These are phyloP conservation scores for Nomada ferruginata DNA, from an alignment of 2,888 invertebrate species.

Conservation along the genomic window DNA sequence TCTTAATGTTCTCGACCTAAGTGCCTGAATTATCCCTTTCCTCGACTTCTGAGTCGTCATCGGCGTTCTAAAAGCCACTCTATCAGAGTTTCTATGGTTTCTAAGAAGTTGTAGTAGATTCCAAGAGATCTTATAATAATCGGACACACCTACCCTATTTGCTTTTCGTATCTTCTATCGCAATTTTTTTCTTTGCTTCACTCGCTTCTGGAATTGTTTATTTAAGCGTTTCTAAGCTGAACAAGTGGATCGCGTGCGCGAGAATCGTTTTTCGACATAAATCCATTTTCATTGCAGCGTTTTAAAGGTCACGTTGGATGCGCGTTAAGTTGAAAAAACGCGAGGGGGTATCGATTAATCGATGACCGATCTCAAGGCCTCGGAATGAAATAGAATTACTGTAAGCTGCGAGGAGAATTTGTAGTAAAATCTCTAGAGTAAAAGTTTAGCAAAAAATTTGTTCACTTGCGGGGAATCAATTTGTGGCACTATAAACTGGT, in stretches of 20 bases:
- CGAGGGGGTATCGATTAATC: slow-evolving; percentile 14
- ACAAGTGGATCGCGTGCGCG: background rate
- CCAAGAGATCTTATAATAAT: slow-evolving; percentile 23
- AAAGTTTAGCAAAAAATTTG: too few species aligned
- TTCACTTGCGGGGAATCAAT: too few species aligned
- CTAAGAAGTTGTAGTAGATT: background rate
- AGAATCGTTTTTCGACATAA: background rate
- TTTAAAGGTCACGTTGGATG: too few species aligned
- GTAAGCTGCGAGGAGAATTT: background rate
- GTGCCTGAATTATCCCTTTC: slow-evolving; percentile 9
- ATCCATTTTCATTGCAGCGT: too few species aligned
- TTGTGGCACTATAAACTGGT: too few species aligned
- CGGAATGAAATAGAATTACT: slow-evolving; percentile 2
- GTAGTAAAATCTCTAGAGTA: background rate
- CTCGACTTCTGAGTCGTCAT: slow-evolving; percentile 14
- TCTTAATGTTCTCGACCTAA: background rate
- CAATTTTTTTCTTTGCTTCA: background rate
- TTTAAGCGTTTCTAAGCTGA: background rate
- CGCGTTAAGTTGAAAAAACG: background rate
- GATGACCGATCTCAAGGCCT: slow-evolving; percentile 8
- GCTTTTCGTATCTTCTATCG: background rate
- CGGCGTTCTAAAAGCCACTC: background rate
- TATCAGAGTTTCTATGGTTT: slow-evolving; percentile 19
- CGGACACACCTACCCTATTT: background rate
- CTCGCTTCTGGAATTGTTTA: background rate